phyloP scores from a whole-genome alignment of 2,113 vertebrate species.

The Protobothrops mucrosquamatus region DNA sequence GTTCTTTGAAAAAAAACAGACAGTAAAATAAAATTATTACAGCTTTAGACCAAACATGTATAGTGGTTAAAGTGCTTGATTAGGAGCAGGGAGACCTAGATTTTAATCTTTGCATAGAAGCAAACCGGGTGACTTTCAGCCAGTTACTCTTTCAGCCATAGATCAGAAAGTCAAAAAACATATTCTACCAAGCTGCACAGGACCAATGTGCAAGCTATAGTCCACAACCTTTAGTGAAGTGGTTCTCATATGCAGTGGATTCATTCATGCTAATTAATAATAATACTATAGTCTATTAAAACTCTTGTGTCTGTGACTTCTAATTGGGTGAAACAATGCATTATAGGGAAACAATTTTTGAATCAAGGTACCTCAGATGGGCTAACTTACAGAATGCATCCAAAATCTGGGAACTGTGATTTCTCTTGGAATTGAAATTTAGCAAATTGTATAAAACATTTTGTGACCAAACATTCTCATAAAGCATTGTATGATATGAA shows the following conservation, averaged over 20 bases:
- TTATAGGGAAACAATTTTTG: no score
- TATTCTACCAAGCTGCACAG: not conserved
- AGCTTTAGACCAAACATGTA: not conserved
- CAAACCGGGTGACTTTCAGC: not conserved
- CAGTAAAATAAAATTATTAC: not conserved
- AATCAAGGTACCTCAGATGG: no score
- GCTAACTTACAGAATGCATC: no score
- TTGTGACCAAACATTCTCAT: no score
- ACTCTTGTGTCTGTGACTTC: no score
- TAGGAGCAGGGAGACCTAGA: not conserved
- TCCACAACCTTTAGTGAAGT: not conserved
- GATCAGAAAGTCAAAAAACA: not conserved
- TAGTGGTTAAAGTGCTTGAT: not conserved
- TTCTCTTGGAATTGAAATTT: no score
- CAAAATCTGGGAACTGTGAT: no score
- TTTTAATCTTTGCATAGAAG: not conserved
- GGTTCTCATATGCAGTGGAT: not conserved
- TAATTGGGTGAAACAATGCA: no score
- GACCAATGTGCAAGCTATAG: not conserved
- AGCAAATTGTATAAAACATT: no score
- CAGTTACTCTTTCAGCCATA: not conserved
- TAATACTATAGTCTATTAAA: not conserved
- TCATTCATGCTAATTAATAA: not conserved
- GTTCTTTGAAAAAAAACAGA: not conserved
- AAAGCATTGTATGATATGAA: no score